These are phyloP conservation scores for Calameuta pallipes DNA, from an alignment of 2,888 invertebrate genomes.

Conservation along the genomic window DNA sequence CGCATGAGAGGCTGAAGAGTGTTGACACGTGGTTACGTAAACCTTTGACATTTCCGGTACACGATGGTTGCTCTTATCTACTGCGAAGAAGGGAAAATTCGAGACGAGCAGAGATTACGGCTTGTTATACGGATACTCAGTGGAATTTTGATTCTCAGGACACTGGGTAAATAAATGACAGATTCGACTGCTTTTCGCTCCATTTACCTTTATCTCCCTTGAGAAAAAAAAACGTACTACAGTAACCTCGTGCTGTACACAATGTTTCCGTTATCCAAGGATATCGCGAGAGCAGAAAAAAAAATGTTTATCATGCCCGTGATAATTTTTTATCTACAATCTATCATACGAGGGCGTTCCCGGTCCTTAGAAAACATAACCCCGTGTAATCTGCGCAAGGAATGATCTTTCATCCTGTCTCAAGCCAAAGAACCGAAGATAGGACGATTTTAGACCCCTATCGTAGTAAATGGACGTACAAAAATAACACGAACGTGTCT, in stretches of 20 bases:
- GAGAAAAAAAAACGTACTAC: neutral
- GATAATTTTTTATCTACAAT: neutral
- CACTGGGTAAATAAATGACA: neutral
- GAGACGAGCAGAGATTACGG: neutral
- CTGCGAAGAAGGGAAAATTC: neutral
- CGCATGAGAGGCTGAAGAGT: neutral
- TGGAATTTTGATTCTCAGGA: neutral
- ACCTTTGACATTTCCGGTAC: neutral
- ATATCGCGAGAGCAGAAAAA: neutral
- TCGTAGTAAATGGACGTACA: neutral
- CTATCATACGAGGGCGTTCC: neutral
- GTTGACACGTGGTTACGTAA: neutral
- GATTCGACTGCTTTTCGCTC: neutral
- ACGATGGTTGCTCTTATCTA: neutral
- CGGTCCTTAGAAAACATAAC: neutral
- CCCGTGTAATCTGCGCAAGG: neutral
- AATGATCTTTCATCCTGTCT: neutral
- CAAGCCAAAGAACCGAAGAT: neutral
- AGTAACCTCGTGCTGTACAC: no score
- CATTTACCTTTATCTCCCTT: neutral
- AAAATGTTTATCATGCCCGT: neutral
- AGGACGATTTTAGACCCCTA: neutral
- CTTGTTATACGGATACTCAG: neutral
- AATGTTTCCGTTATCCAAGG: neutral
- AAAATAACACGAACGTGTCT: neutral